Evolutionary conservation across 2,888 invertebrate species (phyloP).

Genomic region (Acanthosepion esculentum): DNA sequence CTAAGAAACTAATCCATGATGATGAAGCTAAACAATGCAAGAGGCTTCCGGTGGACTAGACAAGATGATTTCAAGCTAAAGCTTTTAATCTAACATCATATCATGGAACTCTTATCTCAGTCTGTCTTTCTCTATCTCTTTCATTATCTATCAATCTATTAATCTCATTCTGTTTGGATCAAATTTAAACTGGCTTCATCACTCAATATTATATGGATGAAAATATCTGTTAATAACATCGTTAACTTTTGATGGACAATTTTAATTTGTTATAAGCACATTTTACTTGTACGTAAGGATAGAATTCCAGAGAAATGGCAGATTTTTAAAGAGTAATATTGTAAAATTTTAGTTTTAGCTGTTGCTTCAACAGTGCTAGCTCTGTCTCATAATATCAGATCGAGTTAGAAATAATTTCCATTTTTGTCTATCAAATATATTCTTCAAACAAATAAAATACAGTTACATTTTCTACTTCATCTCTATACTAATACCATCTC

Average conservation of each 20-base stretch:
- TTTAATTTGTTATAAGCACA: background rate
- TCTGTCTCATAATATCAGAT: too few relatives aligned
- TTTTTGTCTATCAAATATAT: too few relatives aligned
- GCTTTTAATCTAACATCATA: background rate
- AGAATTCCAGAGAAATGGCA: background rate
- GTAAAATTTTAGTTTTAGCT: background rate
- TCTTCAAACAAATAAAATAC: too few relatives aligned
- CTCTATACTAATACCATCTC: too few relatives aligned
- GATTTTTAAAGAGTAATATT: background rate
- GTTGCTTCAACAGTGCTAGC: background rate
- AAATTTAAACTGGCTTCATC: background rate
- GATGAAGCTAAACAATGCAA: background rate
- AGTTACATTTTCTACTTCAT: too few relatives aligned
- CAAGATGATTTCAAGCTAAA: background rate
- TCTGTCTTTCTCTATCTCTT: background rate
- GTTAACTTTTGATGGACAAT: background rate
- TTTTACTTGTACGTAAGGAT: background rate
- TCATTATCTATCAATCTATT: conserved; percentile 33
- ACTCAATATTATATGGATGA: background rate
- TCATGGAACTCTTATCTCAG: background rate
- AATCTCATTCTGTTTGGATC: background rate
- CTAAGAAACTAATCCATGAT: background rate
- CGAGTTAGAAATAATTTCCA: too few relatives aligned
- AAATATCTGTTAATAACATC: background rate
- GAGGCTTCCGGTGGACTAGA: background rate